Base-by-base conservation (phyloP, 2,113 vertebrate species). In the Melospiza melodia region DNA sequence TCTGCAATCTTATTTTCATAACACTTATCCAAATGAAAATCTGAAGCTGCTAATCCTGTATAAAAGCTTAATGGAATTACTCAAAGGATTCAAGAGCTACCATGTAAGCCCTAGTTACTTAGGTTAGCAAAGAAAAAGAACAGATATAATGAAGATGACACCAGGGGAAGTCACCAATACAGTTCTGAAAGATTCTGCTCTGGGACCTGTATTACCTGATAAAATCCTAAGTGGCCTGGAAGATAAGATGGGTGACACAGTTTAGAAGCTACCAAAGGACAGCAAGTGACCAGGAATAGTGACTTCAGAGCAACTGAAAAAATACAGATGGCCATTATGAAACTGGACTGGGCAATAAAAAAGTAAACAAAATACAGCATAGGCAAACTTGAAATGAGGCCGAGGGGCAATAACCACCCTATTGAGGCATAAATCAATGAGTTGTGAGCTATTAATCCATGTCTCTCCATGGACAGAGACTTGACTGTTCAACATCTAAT, bases 11-110 rank as follows among this genome's bases (percentile, higher is more conserved):
- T 90, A 74, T 88, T 94, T 90, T 80, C 63, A 37, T 95, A 94
- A 95, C 44, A 69, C 79, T 77, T 93, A 90, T 31, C 72, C 88
- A 88, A 93, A 93, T 82, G 44, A 93, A 95, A 97, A 94, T 77
- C 79, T 88, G 88, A 93, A 77, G 63, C 63, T 86, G 59, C 39
- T 90, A 96, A 95, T 94, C 90, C 92, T 35, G 14, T 76, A 91
- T 55, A 93, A 97, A 95, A 94, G 83, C 83, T 80, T 88, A 95
- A 86, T 52, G 76, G 72, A 92, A 95, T 81, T 95, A 90, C 73
- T 84, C 51, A 43, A 88, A 90, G 76, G 77, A 94, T 72, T 86
- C 76, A 71, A 71, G 76, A 95, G 59, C 55, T 88, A 62, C n/a
- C 55, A 77, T n/a, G 20, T 75, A 94, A 89, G 66, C 86, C 57